phyloP scores from a whole-genome alignment of 2,888 invertebrate genomes.

The Drosophila mulleri region DNA sequence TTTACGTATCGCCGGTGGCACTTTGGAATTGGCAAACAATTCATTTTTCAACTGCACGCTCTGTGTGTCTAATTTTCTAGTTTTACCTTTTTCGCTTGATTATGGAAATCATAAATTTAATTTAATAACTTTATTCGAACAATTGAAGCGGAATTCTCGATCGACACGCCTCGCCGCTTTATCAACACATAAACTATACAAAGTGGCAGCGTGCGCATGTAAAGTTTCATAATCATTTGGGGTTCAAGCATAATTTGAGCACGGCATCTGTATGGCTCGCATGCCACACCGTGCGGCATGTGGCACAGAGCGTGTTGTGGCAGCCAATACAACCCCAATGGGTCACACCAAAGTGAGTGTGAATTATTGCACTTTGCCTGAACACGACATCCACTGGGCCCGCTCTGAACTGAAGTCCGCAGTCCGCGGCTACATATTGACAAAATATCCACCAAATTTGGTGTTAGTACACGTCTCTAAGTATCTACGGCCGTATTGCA shows the following conservation, averaged over 20 bases:
- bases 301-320: conserved; percentile 57
- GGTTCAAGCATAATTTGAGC: conserved; percentile 47
- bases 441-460: conserved; percentile 61
- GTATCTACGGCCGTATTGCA: conserved; percentile 4
- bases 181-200: conserved; percentile 68
- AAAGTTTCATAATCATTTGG: conserved; percentile 68
- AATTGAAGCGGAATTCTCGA: conserved; percentile 40
- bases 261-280: conserved; percentile 25
- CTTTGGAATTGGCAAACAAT: conserved; percentile 59
- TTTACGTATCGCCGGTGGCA: conserved; percentile 64
- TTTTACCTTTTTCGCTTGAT: conserved; percentile 21
- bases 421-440: conserved; percentile 43
- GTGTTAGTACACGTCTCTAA: conserved; percentile 41
- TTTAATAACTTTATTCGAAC: conserved; percentile 70
- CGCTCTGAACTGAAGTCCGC: not conserved
- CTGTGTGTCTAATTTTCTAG: conserved; percentile 1
- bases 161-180: conserved; percentile 40
- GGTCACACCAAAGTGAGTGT: conserved; percentile 71
- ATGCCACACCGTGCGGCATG: conserved; percentile 55
- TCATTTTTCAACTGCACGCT: conserved; percentile 59
- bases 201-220: conserved; percentile 71
- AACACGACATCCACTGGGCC: conserved; percentile 67
- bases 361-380: conserved; percentile 78
- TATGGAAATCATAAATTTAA: conserved; percentile 67
- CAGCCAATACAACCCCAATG: conserved; percentile 68